Percentiles rank a stretch among this genome's conserved stretches.
Conservation (phyloP, 2,113 vertebrate species). For the Vimba vimba region DNA sequence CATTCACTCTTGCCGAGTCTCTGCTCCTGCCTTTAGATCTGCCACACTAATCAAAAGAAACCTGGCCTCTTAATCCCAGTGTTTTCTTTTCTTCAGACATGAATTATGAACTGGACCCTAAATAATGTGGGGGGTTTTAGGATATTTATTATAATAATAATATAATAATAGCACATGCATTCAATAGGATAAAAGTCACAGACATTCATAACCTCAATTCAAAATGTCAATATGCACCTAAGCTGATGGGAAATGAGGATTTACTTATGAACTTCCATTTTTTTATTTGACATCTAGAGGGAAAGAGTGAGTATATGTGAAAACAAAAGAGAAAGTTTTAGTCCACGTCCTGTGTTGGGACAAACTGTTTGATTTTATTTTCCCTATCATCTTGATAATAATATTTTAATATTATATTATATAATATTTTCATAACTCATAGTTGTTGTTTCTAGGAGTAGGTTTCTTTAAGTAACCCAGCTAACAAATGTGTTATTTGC, state of each 20-base stretch:
- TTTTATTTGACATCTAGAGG: neutral
- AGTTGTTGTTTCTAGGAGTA: neutral
- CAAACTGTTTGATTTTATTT: too few relatives aligned
- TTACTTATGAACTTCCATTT: neutral
- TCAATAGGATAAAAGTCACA: neutral
- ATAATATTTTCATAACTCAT: neutral
- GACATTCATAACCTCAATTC: neutral
- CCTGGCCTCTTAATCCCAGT: constrained; percentile 11
- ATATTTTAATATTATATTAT: neutral
- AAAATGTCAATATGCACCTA: neutral
- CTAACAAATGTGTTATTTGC: neutral
- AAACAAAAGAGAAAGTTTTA: neutral
- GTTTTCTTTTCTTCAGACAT: constrained; percentile 33
- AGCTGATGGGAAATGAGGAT: neutral
- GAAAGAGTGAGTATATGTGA: neutral
- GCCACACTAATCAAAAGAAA: constrained; percentile 53
- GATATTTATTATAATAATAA: constrained; percentile 40
- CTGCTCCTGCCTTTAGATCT: constrained; percentile 41
- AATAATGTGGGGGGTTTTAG: constrained; percentile 36
- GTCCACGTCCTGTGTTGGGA: too few relatives aligned
- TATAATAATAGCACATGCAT: neutral
- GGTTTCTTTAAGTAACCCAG: neutral
- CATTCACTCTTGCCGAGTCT: constrained; percentile 11
- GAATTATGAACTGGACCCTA: constrained; percentile 30
- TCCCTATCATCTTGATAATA: neutral